These are phyloP conservation scores for Toxotes jaculatrix DNA, from an alignment of 2,113 vertebrate species.

Conservation along the genomic window DNA sequence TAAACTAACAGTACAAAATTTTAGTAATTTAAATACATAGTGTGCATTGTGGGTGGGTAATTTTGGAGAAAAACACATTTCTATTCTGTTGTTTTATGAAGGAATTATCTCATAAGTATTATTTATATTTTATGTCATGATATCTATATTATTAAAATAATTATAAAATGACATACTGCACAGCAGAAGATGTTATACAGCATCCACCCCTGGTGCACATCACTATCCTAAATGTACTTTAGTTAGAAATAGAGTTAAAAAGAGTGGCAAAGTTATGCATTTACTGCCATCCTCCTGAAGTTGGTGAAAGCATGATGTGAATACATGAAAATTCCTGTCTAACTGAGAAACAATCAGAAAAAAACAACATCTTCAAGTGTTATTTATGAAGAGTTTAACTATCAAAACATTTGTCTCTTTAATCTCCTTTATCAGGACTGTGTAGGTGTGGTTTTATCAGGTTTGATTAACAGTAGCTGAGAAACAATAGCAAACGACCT, in stretches of 20 bases:
- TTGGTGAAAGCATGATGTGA: neutral
- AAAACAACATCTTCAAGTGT: neutral
- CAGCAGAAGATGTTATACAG: too few species aligned
- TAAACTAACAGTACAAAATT: neutral
- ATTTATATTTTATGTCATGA: too few species aligned
- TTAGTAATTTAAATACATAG: neutral
- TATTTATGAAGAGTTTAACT: too few species aligned
- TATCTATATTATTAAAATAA: too few species aligned
- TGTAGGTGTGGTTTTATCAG: slow-evolving; percentile 3
- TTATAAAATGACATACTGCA: too few species aligned
- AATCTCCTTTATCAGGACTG: neutral
- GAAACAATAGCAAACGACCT: neutral
- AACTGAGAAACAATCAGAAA: neutral
- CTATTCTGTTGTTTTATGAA: too few species aligned
- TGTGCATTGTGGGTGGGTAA: neutral
- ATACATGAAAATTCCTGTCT: neutral
- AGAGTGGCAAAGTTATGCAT: neutral
- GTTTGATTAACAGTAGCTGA: neutral
- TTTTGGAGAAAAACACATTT: too few species aligned
- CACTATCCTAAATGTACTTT: too few species aligned
- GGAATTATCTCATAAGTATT: too few species aligned
- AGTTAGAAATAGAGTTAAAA: neutral
- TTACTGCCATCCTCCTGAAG: neutral
- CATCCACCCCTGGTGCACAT: too few species aligned
- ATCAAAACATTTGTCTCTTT: neutral